Evolutionary conservation across 2,113 vertebrate genomes (phyloP), one percentile per base, ranked within the genome.

Genomic region (Galemys pyrenaicus): DNA sequence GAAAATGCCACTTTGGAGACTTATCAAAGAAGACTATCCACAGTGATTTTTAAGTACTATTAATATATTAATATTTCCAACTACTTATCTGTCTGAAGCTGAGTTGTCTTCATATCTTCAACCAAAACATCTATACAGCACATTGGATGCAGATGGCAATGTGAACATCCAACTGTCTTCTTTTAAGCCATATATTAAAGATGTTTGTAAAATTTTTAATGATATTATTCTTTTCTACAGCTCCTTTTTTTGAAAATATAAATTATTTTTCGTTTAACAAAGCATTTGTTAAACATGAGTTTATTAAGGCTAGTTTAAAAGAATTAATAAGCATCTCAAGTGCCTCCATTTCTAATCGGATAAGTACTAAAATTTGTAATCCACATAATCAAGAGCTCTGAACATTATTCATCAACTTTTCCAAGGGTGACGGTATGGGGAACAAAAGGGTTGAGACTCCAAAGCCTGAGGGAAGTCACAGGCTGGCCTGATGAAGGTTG

Each of bases 291-390:
- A 39, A 51, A 51, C 13, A 58, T 86, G 35, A 5, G 44, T 44
- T 89, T 86, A 26, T 62, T 62, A 58, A 49, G 60, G 58, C 6
- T 82, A 81, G 24, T 86, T 95, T 82, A 89, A 82, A 37, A 49
- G n/a, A 87, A 16, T 62, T 71, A 44, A 44, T 32, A 83, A 79
- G 19, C 24, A 93, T 58, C 70, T 92, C 51, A 28, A 32, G 35
- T 12, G 54, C 58, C 90, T 81, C 49, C 51, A 67, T 67, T 82
- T 87, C 32, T 26, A 81, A 56, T n/a, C 30, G 58, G 30, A 22
- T n/a, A 70, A 70, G 37, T 89, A 54, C 56, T 64, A 37, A 77
- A 12, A 58, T 6, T 44, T 30, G 10, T 85, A 67, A 62, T 13
- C 28, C 10, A 71, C 20, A 41, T n/a, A n/a, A 37, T 51, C 6